These are phyloP conservation scores for Poeciliopsis infans DNA, from an alignment of 2,797 vertebrate species.

Conservation along the genomic window DNA sequence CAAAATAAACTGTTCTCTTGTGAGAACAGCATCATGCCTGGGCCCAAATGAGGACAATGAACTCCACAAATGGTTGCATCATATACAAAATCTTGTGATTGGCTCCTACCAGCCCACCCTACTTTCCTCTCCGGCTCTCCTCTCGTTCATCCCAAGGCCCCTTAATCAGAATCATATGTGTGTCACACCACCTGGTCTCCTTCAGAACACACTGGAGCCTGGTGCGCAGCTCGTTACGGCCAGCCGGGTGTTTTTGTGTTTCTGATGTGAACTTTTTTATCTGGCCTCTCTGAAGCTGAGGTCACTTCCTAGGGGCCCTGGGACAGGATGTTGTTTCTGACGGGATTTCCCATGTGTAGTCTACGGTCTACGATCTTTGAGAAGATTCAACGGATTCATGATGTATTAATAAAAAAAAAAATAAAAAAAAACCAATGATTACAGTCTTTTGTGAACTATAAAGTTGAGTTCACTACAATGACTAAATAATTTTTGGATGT, in stretches of 20 bases:
- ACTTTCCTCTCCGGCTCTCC: conserved; percentile 10
- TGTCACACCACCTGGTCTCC: conserved; percentile 80
- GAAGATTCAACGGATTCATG: conserved; percentile 21
- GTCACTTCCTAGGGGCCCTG: conserved; percentile 77
- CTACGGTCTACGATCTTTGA: conserved; percentile 19
- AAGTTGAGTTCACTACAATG: conserved; percentile 18
- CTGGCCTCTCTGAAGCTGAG: conserved; percentile 75
- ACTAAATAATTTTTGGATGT: conserved; percentile 17
- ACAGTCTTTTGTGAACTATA: conserved; percentile 31
- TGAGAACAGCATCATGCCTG: conserved; percentile 19
- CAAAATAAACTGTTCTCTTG: conserved; percentile 25
- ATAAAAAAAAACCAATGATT: conserved; percentile 9
- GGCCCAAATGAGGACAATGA: conserved; percentile 37
- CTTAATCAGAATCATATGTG: conserved; percentile 80
- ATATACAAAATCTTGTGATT: conserved; percentile 43
- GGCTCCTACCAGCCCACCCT: conserved; percentile 36
- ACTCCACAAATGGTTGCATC: conserved; percentile 54
- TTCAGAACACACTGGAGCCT: conserved; percentile 70
- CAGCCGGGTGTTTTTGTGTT: conserved; percentile 66
- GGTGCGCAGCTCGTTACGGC: conserved; percentile 70
- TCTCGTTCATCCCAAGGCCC: conserved; percentile 58
- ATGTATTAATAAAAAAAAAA: conserved; percentile 5
- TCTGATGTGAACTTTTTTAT: conserved; percentile 75
- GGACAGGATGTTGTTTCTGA: conserved; percentile 77
- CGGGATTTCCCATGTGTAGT: conserved; percentile 61